Evolutionary conservation across 1,140 invertebrate species (phyloP), one percentile per base, ranked within the genome.

Genomic region (Drosophila jambulina): DNA sequence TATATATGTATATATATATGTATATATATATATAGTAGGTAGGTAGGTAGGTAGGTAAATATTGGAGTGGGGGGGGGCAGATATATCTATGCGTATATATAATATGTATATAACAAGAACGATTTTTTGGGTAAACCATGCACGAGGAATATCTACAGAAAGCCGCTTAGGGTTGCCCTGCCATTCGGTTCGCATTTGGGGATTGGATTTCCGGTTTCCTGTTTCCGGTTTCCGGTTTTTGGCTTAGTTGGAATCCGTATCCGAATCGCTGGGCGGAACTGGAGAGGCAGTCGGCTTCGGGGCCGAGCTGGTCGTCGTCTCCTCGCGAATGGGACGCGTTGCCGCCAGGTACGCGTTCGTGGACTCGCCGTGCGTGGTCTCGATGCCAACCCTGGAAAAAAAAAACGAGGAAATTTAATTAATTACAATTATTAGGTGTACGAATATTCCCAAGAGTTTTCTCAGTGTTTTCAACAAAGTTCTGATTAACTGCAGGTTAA

Each of bases 291-390:
- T 78, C 13, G 46, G 91, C 25, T 79, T 79, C n/a, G 76, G 21
- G 83, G 76, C 19, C 59, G 93, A 91, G 17, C 38, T 53, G 91
- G 81, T 42, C 17, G 81, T 43, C n/a, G 94, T 93, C 82, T 93
- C 93, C 76, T 93, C 93, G 17, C 91, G 91, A n/a, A 92, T 91
- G 15, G 94, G 83, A 61, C 93, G 92, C 10, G 96, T 96, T 34
- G 96, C 96, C 40, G 95, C 93, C 49, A 96, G 93, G 92, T 97
- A 97, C 46, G 96, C 96, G 72, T 95, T 95, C 81, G 96, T 95
- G 56, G 95, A 94, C 91, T 96, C 95, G 6, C 96, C 96, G 78
- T 96, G 95, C 53, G 96, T 96, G 80, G 97, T 96, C 88, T 97
- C 96, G 88, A 98, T 97, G 79, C 96, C 97, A 83, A 97, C 96